phyloP scores from a whole-genome alignment of 2,113 vertebrate genomes.

The Bos javanicus region DNA sequence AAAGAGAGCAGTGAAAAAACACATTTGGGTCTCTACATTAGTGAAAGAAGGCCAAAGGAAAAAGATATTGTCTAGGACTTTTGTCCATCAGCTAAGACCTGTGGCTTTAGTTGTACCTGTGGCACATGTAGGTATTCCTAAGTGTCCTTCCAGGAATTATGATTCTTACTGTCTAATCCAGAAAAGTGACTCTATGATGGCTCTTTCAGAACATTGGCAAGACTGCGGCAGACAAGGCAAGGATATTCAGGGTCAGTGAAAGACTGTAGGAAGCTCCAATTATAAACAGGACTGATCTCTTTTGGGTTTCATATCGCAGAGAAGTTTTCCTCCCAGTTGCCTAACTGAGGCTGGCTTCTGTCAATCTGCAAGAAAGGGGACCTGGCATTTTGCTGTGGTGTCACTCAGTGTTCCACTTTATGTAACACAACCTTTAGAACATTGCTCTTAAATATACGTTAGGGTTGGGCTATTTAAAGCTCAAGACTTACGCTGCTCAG shows the following conservation, averaged over 20 bases:
- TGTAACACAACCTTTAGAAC: conserved; percentile 68
- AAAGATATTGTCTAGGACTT: background rate
- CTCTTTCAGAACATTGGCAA: background rate
- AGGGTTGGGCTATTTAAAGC: conserved; percentile 74
- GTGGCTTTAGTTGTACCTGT: background rate
- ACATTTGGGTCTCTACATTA: background rate
- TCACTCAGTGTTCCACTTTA: conserved; percentile 64
- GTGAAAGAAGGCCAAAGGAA: background rate
- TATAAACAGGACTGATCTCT: background rate
- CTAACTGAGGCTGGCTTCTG: conserved; percentile 21
- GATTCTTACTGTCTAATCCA: background rate
- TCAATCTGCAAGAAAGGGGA: conserved; percentile 64
- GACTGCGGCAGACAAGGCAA: background rate
- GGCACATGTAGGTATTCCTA: background rate
- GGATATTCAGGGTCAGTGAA: background rate
- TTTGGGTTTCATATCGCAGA: background rate
- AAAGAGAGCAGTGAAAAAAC: background rate
- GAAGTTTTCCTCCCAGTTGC: background rate
- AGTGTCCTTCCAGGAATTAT: background rate
- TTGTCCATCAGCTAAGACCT: background rate
- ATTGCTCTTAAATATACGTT: conserved; percentile 73
- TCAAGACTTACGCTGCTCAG: conserved; percentile 68
- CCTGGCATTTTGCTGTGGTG: conserved; percentile 61
- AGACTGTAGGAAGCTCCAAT: background rate
- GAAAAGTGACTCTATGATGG: background rate